phyloP scores from a whole-genome alignment of 1,140 invertebrate genomes.

The Ridgeia piscesae region DNA sequence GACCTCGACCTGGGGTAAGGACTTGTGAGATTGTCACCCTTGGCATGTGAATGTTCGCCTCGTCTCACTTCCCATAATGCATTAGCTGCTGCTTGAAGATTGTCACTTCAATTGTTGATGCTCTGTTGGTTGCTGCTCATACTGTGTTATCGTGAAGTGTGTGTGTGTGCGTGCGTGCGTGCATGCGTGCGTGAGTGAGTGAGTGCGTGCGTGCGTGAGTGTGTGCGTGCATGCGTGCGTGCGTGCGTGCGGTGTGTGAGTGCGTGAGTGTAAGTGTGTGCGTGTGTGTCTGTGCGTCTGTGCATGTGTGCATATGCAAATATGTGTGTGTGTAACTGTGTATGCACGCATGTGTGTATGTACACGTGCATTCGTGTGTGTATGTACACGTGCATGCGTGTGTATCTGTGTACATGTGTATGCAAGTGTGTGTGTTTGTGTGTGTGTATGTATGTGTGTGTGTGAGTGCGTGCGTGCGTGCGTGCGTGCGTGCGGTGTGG shows the following conservation, averaged over 20 bases:
- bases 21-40: background rate
- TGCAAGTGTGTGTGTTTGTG: background rate
- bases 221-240: background rate
- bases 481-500: too few species aligned
- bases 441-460: background rate
- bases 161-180: background rate
- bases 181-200: background rate
- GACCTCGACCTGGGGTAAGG: background rate
- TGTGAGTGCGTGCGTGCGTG: background rate
- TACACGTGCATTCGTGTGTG: background rate
- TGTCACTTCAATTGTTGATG: background rate
- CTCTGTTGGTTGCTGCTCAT: background rate
- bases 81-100: background rate
- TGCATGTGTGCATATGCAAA: too few species aligned
- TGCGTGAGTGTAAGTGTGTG: too few species aligned
- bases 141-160: background rate
- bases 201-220: too few species aligned
- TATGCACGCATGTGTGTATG: background rate
- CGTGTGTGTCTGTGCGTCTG: background rate
- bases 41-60: background rate
- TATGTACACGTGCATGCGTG: background rate
- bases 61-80: background rate
- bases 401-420: too few species aligned
- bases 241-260: background rate
- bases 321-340: background rate